Percentiles rank a stretch among this genome's conserved stretches.
Conservation (phyloP, 1,140 invertebrate species). For the Drosophila suzukii region DNA sequence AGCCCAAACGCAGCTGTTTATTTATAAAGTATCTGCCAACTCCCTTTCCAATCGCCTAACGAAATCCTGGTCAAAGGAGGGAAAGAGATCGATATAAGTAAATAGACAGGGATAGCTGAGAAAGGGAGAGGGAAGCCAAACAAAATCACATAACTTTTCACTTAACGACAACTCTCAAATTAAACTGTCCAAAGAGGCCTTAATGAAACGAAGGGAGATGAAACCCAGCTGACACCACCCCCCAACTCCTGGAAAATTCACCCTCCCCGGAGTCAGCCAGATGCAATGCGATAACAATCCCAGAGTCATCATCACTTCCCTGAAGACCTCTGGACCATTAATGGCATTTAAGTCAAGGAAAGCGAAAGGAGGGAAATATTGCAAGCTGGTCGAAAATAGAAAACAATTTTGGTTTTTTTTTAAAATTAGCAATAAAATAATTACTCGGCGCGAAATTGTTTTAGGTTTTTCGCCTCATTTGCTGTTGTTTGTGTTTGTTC, state of each 20-base stretch:
- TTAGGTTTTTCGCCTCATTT: slow-evolving; percentile 54
- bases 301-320: slow-evolving; percentile 52
- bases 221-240: slow-evolving; percentile 32
- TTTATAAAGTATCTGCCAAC: slow-evolving; percentile 46
- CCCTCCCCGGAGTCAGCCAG: slow-evolving; percentile 24
- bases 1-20: slow-evolving; percentile 40
- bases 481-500: slow-evolving; percentile 61
- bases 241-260: slow-evolving; percentile 8
- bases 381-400: slow-evolving; percentile 14
- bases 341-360: slow-evolving; percentile 41
- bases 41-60: slow-evolving; percentile 19
- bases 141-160: slow-evolving; percentile 79
- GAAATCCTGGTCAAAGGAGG: slow-evolving; percentile 18
- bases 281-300: slow-evolving; percentile 64
- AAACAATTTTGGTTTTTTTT: slow-evolving; percentile 1
- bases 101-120: slow-evolving; percentile 8
- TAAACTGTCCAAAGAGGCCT: slow-evolving; percentile 69
- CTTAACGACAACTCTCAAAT: slow-evolving; percentile 77
- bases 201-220: slow-evolving; percentile 32
- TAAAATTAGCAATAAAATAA: slow-evolving; percentile 82
- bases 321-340: slow-evolving; percentile 18
- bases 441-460: slow-evolving; percentile 80
- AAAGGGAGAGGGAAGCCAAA: slow-evolving; percentile 26
- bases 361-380: slow-evolving; percentile 25
- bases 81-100: slow-evolving; percentile 6